These are phyloP conservation scores for Nibea albiflora DNA, from an alignment of 2,113 vertebrate genomes.

Conservation along the genomic window DNA sequence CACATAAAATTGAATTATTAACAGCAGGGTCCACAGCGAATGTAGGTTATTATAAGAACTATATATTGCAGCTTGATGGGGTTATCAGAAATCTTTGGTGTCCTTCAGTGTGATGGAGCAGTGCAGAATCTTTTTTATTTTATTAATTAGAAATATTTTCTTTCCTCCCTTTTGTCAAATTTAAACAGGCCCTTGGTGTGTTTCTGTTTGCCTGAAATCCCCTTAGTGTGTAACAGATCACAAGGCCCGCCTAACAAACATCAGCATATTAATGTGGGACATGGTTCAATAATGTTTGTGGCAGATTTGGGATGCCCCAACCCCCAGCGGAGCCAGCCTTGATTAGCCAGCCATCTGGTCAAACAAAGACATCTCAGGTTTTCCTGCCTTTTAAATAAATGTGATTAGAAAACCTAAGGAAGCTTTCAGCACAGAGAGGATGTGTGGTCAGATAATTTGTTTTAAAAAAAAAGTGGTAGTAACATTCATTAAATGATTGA, in stretches of 20 bases:
- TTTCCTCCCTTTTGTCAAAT: background rate
- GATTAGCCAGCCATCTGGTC: constrained; percentile 81
- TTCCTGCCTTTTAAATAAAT: constrained; percentile 70
- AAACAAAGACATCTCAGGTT: constrained; percentile 78
- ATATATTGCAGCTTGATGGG: background rate
- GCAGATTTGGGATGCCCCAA: constrained; percentile 64
- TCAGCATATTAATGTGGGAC: constrained; percentile 40
- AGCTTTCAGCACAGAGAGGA: constrained; percentile 11
- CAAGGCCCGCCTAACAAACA: background rate
- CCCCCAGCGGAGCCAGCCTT: constrained; percentile 62
- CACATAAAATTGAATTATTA: constrained; percentile 66
- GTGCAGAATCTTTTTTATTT: background rate
- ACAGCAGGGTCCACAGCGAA: constrained; percentile 30
- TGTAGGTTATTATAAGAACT: constrained; percentile 27
- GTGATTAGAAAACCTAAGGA: constrained; percentile 76
- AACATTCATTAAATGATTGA: background rate
- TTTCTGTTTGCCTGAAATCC: background rate
- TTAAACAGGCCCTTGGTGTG: background rate
- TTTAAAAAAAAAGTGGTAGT: constrained; percentile 5
- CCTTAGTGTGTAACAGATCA: background rate
- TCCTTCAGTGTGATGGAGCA: background rate
- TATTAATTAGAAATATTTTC: constrained; percentile 1
- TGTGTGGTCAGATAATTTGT: constrained; percentile 21
- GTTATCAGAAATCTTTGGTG: background rate
- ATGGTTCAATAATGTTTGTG: constrained; percentile 62